Percentiles rank a stretch among this genome's conserved stretches.
These are phyloP conservation scores for Marmota monax DNA, from an alignment of 2,113 vertebrate species.

Conservation along the genomic window DNA sequence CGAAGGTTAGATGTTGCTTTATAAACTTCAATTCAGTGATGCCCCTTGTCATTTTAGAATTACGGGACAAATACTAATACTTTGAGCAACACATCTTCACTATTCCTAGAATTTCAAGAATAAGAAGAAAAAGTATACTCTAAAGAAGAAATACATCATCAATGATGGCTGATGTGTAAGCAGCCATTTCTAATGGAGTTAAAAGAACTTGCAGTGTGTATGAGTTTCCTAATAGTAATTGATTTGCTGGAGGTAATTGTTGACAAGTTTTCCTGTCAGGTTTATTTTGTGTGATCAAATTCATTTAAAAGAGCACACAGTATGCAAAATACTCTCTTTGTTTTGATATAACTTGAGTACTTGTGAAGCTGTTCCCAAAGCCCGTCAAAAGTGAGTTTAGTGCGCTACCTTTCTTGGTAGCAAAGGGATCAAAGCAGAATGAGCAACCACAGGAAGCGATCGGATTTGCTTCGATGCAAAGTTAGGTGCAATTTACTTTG, in stretches of 20 bases:
- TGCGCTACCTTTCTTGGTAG: not conserved
- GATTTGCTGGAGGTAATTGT: constrained; percentile 9
- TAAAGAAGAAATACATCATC: not conserved
- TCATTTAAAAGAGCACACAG: constrained; percentile 1
- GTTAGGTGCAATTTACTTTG: constrained; percentile 48
- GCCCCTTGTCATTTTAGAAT: not conserved
- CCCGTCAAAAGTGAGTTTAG: constrained; percentile 42
- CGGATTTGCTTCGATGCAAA: constrained; percentile 35
- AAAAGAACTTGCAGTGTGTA: not conserved
- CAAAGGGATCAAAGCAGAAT: constrained; percentile 55
- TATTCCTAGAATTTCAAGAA: constrained; percentile 9
- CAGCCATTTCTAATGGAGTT: not conserved
- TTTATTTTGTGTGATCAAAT: constrained; percentile 52
- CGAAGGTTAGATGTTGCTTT: not conserved
- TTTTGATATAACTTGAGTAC: not conserved
- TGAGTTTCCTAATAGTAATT: constrained; percentile 26
- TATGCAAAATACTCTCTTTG: not conserved
- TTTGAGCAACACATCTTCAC: not conserved
- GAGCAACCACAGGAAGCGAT: constrained; percentile 37
- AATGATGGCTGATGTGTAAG: not conserved
- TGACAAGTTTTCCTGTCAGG: constrained; percentile 21
- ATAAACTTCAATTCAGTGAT: not conserved
- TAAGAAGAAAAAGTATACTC: not conserved
- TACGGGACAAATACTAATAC: not conserved
- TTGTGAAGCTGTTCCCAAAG: not conserved